Conservation (phyloP, 2,888 invertebrate species). For the Chaetogeoica ovagalla region DNA sequence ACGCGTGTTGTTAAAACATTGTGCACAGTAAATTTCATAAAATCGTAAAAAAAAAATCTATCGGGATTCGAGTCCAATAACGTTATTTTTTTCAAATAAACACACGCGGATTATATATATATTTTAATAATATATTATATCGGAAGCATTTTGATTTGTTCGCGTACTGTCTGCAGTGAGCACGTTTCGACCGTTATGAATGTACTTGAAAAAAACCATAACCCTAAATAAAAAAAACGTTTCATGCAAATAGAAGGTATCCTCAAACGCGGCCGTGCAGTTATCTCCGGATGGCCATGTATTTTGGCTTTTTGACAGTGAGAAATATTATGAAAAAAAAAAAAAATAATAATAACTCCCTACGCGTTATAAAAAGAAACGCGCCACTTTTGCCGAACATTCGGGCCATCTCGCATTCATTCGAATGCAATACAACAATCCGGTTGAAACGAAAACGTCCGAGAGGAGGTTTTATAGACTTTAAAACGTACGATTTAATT, state of each 20-base stretch:
- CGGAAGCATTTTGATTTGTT: background rate
- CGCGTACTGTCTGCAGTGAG: background rate
- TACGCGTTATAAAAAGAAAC: background rate
- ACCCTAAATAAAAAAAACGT: conserved; percentile 24
- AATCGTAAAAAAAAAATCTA: too few relatives aligned
- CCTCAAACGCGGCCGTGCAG: background rate
- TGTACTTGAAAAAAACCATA: conserved; percentile 11
- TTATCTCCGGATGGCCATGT: background rate
- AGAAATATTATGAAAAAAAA: conserved; percentile 22
- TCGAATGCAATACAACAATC: conserved; percentile 22
- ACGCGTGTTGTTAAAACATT: too few relatives aligned
- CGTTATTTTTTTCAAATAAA: too few relatives aligned
- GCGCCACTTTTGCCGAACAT: background rate
- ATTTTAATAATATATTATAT: background rate
- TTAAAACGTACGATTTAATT: background rate
- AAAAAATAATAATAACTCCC: background rate
- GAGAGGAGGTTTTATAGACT: background rate
- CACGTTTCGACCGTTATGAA: conserved; percentile 23
- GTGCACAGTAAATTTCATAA: too few relatives aligned
- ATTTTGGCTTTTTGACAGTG: conserved; percentile 11
- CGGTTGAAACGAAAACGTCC: background rate
- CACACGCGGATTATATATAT: too few relatives aligned
- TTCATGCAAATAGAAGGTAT: conserved; percentile 27
- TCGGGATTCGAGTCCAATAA: too few relatives aligned
- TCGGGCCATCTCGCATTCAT: conserved; percentile 1